A percentile compares a stretch with the other conserved stretches of the same genome.
Conservation (phyloP, 2,797 vertebrate genomes). For the Mastacembelus armatus region DNA sequence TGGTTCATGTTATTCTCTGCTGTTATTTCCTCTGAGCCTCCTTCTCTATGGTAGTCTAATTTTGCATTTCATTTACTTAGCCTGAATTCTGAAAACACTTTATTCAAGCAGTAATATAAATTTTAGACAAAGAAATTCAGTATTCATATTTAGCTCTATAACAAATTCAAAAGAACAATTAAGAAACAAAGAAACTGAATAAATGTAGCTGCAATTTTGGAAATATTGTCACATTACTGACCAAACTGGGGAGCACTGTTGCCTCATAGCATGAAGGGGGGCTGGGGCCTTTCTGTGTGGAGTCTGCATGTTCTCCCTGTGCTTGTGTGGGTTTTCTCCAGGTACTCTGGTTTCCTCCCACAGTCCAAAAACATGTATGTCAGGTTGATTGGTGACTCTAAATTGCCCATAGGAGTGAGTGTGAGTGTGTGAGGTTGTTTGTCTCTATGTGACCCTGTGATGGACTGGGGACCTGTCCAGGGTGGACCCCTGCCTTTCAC, state of each 20-base stretch:
- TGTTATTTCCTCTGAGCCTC: conserved; percentile 21
- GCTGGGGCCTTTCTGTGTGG: no score
- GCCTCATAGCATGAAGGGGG: no score
- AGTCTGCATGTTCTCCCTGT: no score
- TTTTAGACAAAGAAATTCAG: not conserved
- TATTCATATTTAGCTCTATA: not conserved
- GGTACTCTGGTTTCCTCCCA: no score
- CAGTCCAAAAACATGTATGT: no score
- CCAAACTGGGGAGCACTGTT: not conserved
- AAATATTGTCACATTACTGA: not conserved
- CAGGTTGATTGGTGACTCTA: no score
- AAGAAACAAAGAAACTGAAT: not conserved
- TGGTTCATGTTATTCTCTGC: conserved; percentile 11
- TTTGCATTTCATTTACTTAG: not conserved
- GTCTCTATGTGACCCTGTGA: no score
- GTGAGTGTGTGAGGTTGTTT: no score
- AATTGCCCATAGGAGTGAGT: no score
- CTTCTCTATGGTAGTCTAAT: not conserved
- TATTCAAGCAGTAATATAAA: not conserved
- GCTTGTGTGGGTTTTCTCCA: no score
- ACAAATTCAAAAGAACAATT: not conserved
- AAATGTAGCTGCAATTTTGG: not conserved
- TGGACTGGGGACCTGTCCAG: no score
- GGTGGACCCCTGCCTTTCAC: no score
- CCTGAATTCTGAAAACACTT: not conserved